Conservation (phyloP, 2,888 invertebrate species). For the Keiferia lycopersicella region DNA sequence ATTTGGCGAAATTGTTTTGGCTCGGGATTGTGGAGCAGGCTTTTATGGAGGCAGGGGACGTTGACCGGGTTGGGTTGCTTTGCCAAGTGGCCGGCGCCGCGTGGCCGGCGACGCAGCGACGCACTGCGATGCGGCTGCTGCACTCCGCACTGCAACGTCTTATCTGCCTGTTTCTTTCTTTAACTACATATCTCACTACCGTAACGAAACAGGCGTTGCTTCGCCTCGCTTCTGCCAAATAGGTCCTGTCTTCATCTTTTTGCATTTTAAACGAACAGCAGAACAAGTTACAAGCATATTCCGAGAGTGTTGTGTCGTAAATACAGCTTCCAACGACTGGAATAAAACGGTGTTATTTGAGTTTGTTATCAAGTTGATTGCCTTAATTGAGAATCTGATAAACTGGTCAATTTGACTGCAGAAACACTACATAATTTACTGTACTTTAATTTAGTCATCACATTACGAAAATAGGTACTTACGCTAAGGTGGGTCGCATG, state of each 20-base stretch:
- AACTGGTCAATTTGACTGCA: slow-evolving; percentile 5
- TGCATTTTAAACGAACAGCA: slow-evolving; percentile 29
- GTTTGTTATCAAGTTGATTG: slow-evolving; percentile 21
- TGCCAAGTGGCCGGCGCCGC: slow-evolving; percentile 79
- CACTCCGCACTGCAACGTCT: slow-evolving; percentile 75
- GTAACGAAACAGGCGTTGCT: slow-evolving; percentile 44
- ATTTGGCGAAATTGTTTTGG: slow-evolving; percentile 80
- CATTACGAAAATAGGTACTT: too few relatives aligned
- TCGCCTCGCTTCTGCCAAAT: slow-evolving; percentile 62
- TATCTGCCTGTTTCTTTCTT: slow-evolving; percentile 51
- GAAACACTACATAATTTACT: slow-evolving; percentile 13
- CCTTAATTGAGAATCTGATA: slow-evolving; percentile 22
- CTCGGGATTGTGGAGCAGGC: slow-evolving; percentile 63
- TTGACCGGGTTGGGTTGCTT: slow-evolving; percentile 64
- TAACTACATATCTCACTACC: slow-evolving; percentile 62
- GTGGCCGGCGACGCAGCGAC: slow-evolving; percentile 73
- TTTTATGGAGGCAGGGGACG: slow-evolving; percentile 73
- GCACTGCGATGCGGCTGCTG: slow-evolving; percentile 72
- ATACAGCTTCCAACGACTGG: slow-evolving; percentile 11
- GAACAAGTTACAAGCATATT: neutral
- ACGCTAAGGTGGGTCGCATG: neutral
- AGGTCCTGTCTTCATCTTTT: slow-evolving; percentile 47
- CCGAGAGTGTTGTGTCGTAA: slow-evolving; percentile 10
- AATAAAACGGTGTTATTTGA: slow-evolving; percentile 14
- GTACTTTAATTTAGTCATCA: neutral